phyloP scores from a whole-genome alignment of 2,888 invertebrate genomes.

The Tridacna crocea region DNA sequence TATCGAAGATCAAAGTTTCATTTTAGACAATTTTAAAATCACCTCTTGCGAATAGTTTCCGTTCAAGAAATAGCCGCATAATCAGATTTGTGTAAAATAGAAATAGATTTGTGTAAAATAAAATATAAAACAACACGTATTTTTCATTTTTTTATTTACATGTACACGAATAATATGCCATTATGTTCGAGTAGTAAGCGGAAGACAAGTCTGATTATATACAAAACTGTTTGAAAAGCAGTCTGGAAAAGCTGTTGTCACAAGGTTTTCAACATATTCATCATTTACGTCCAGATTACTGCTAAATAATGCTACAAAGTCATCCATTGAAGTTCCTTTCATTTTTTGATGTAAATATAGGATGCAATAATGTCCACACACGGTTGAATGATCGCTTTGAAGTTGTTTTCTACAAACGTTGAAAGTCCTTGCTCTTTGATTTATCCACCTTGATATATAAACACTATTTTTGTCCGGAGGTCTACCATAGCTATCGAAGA shows the following conservation, averaged over 20 bases:
- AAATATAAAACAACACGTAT: conserved; percentile 5
- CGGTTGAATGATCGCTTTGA: conserved; percentile 24
- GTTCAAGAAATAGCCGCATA: background rate
- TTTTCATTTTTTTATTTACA: background rate
- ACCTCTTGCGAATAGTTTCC: background rate
- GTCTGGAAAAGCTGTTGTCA: conserved; percentile 8
- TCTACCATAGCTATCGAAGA: conserved; percentile 34
- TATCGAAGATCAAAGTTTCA: conserved; percentile 5
- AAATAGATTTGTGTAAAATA: background rate
- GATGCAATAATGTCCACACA: conserved; percentile 42
- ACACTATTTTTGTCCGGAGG: conserved; percentile 19
- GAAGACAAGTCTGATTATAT: conserved; percentile 29
- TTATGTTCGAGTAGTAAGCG: background rate
- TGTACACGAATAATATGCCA: background rate
- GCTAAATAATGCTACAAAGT: conserved; percentile 30
- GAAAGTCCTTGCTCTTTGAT: conserved; percentile 6
- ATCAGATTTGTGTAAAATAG: background rate
- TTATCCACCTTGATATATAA: conserved; percentile 21
- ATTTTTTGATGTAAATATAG: conserved; percentile 31
- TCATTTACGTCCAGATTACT: conserved; percentile 15
- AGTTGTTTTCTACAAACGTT: conserved; percentile 8
- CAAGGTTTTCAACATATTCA: conserved; percentile 9
- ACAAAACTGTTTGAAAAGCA: conserved; percentile 24
- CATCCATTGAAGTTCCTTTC: conserved; percentile 8
- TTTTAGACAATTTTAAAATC: conserved; percentile 3